Evolutionary conservation across 2,888 invertebrate genomes (phyloP).

Genomic region (Drosophila anceps): DNA sequence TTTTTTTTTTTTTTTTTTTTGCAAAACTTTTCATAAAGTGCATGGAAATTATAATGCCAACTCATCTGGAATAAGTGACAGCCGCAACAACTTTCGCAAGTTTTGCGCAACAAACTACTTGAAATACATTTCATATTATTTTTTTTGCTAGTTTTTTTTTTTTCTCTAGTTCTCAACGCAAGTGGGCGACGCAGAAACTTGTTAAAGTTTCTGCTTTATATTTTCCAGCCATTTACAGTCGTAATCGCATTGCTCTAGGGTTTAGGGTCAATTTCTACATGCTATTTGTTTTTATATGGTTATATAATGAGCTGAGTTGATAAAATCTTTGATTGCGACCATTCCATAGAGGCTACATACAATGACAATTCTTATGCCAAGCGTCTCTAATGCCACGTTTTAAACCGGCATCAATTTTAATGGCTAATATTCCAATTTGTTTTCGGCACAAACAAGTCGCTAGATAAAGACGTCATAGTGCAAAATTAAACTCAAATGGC

Average conservation of each 20-base stretch:
- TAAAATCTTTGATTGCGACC: background rate
- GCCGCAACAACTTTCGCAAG: constrained; percentile 16
- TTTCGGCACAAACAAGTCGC: constrained; percentile 1
- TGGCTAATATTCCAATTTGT: background rate
- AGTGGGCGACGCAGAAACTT: constrained; percentile 36
- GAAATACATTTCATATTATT: constrained; percentile 5
- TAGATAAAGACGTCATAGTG: background rate
- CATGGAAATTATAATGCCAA: constrained; percentile 44
- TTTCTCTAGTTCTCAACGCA: constrained; percentile 28
- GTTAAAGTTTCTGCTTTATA: constrained; percentile 24
- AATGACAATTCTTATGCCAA: background rate
- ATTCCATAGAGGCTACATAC: background rate
- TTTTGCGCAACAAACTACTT: constrained; percentile 17
- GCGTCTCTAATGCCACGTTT: background rate
- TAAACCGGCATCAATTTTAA: background rate
- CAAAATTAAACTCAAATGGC: background rate
- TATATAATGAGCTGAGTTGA: constrained; percentile 13
- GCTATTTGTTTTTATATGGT: background rate
- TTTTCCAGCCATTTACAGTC: background rate
- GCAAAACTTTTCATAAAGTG: constrained; percentile 17
- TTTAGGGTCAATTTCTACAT: background rate
- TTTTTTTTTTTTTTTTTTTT: no score
- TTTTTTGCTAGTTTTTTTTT: constrained; percentile 18
- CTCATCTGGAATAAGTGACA: constrained; percentile 50
- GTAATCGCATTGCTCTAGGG: constrained; percentile 16